phyloP scores from a whole-genome alignment of 2,888 invertebrate species.

The Drosophila testacea region DNA sequence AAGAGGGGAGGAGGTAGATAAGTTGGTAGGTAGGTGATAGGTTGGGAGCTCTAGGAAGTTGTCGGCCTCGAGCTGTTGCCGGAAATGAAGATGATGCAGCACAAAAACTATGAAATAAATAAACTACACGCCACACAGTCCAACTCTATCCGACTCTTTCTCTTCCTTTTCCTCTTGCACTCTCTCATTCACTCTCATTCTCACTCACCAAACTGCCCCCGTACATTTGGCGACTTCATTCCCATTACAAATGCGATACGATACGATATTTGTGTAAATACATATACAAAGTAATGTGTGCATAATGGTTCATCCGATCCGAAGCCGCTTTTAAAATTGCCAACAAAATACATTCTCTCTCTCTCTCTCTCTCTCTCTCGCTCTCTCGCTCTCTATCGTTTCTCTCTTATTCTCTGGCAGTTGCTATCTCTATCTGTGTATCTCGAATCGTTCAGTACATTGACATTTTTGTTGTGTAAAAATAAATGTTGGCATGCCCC shows the following conservation, averaged over 20 bases:
- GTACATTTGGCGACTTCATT: conserved; percentile 5
- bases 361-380: not conserved
- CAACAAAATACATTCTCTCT: conserved; percentile 35
- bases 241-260: conserved; percentile 16
- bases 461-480: conserved; percentile 59
- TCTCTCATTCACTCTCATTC: not conserved
- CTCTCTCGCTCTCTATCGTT: not conserved
- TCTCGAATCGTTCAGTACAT: conserved; percentile 35
- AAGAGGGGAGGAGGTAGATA: not conserved
- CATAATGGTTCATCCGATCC: conserved; percentile 48
- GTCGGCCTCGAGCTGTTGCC: conserved; percentile 68
- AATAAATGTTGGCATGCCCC: conserved; percentile 47
- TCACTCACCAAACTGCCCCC: too few relatives aligned
- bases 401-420: too few relatives aligned
- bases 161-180: not conserved
- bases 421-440: not conserved
- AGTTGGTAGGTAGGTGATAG: too few relatives aligned
- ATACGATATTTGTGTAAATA: not conserved
- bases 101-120: conserved; percentile 78
- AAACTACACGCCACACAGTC: conserved; percentile 62
- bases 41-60: conserved; percentile 54
- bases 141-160: conserved; percentile 8
- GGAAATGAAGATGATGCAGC: conserved; percentile 82
- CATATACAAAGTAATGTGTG: conserved; percentile 46
- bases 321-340: conserved; percentile 38